Conservation (phyloP, 2,888 invertebrate genomes). For the Nomada fabriciana region DNA sequence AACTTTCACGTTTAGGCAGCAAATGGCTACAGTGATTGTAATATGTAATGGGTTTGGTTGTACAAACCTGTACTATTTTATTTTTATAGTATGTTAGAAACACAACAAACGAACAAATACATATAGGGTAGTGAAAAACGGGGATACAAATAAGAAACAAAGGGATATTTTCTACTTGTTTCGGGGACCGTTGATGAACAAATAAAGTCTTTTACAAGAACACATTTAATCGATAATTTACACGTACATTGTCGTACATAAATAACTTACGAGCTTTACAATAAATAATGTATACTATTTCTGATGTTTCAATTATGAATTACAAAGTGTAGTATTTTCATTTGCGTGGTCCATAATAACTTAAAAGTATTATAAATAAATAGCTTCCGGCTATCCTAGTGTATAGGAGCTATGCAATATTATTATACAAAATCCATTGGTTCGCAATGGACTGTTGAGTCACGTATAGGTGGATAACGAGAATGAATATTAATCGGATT, state of each 20-base stretch:
- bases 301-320: constrained; percentile 14
- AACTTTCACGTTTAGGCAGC: constrained; percentile 37
- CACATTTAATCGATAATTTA: constrained; percentile 34
- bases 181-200: constrained; percentile 4
- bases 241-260: constrained; percentile 4
- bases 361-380: constrained; percentile 30
- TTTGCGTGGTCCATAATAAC: constrained; percentile 12
- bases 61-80: constrained; percentile 58
- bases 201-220: constrained; percentile 2
- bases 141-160: constrained; percentile 60
- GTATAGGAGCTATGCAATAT: background rate
- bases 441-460: background rate
- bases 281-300: constrained; percentile 36
- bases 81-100: constrained; percentile 57
- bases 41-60: constrained; percentile 36
- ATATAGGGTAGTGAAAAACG: constrained; percentile 34
- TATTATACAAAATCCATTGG: background rate
- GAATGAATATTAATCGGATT: background rate
- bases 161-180: constrained; percentile 57
- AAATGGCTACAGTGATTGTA: constrained; percentile 17
- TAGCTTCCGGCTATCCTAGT: background rate
- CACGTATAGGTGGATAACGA: background rate
- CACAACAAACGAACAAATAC: constrained; percentile 53
- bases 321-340: background rate
- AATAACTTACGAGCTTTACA: constrained; percentile 54